Evolutionary conservation across 2,888 invertebrate species (phyloP).

Genomic region (Drosophila macrospina): DNA sequence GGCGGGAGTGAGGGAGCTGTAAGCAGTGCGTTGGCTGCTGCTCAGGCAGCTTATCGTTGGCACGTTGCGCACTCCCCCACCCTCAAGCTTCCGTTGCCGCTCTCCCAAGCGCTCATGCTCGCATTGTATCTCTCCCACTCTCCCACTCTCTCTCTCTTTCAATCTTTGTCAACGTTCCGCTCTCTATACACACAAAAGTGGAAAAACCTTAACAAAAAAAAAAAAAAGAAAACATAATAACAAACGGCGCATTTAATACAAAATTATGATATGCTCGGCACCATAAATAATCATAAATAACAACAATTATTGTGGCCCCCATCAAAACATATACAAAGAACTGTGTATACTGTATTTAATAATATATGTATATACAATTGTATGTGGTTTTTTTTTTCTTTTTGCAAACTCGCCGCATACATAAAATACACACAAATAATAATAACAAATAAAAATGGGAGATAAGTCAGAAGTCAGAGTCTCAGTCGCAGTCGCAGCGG

Average conservation of each 20-base stretch:
- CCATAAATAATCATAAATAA: constrained; percentile 58
- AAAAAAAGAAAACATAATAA: constrained; percentile 14
- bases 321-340: constrained; percentile 6
- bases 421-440: constrained; percentile 16
- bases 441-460: constrained; percentile 23
- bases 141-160: constrained; percentile 19
- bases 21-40: constrained; percentile 37
- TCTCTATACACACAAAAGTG: constrained; percentile 37
- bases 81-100: constrained; percentile 23
- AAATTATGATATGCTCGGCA: constrained; percentile 52
- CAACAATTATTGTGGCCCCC: constrained; percentile 36
- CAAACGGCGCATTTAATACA: constrained; percentile 42
- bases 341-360: constrained; percentile 7
- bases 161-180: constrained; percentile 32
- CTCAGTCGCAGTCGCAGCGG: constrained; percentile 1
- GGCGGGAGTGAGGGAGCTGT: too few relatives aligned
- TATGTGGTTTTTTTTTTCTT: constrained; percentile 10
- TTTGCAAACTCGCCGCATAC: constrained; percentile 16
- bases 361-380: constrained; percentile 36
- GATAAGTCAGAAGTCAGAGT: constrained; percentile 26
- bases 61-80: constrained; percentile 44
- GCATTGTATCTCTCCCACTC: constrained; percentile 1
- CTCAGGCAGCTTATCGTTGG: constrained; percentile 55
- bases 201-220: constrained; percentile 27
- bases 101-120: constrained; percentile 16